phyloP scores from a whole-genome alignment of 2,113 vertebrate species.

The Zootoca vivipara region DNA sequence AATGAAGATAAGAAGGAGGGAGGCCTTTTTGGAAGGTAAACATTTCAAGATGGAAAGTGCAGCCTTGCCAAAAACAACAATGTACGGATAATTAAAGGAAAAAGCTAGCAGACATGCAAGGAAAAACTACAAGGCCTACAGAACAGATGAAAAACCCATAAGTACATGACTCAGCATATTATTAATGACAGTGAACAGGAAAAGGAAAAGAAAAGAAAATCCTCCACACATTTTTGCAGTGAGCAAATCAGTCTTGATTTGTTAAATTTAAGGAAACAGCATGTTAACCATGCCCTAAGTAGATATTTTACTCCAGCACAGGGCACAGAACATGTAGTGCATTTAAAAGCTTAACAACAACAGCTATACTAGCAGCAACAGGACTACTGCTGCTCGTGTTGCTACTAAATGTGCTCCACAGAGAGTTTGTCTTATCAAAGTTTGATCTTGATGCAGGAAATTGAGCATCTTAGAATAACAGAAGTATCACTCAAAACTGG shows the following conservation, averaged over 20 bases:
- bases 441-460: slow-evolving; percentile 60
- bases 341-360: slow-evolving; percentile 6
- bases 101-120: slow-evolving; percentile 57
- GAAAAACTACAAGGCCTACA: slow-evolving; percentile 56
- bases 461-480: neutral
- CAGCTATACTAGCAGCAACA: neutral
- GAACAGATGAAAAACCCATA: slow-evolving; percentile 50
- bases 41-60: slow-evolving; percentile 54
- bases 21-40: slow-evolving; percentile 64
- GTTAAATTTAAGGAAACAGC: slow-evolving; percentile 24
- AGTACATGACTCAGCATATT: slow-evolving; percentile 52
- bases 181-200: slow-evolving; percentile 61
- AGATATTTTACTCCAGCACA: neutral
- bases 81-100: slow-evolving; percentile 73
- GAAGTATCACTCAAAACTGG: neutral
- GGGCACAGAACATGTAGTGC: neutral
- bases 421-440: neutral
- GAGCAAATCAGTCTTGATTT: slow-evolving; percentile 22
- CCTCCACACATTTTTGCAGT: slow-evolving; percentile 17
- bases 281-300: slow-evolving; percentile 16
- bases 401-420: neutral
- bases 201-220: slow-evolving; percentile 50
- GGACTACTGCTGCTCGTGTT: neutral
- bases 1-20: slow-evolving; percentile 67
- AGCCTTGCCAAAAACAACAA: slow-evolving; percentile 70